Percentiles rank a stretch among this genome's conserved stretches.
phyloP scores from a whole-genome alignment of 1,140 invertebrate genomes.

The Gryon sp. region DNA sequence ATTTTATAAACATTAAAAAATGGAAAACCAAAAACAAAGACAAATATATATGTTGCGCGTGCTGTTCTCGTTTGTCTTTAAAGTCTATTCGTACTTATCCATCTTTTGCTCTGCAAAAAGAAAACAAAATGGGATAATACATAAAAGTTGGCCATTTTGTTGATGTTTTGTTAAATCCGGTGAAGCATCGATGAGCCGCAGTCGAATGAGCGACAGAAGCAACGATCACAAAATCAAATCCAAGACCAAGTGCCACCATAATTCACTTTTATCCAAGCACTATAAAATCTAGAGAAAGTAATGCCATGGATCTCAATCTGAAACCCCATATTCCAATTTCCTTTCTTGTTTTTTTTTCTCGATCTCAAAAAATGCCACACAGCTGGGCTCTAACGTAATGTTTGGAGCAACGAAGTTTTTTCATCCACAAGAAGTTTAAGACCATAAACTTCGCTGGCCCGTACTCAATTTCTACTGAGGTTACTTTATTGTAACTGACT shows the following conservation, averaged over 20 bases:
- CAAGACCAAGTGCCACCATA: constrained; percentile 73
- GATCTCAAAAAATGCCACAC: not conserved
- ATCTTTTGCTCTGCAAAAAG: too few relatives aligned
- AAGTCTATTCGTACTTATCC: too few relatives aligned
- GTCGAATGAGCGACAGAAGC: constrained; percentile 71
- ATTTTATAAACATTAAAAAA: too few relatives aligned
- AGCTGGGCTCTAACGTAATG: constrained; percentile 58
- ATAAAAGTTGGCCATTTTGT: constrained; percentile 52
- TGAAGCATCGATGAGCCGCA: constrained; percentile 76
- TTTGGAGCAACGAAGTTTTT: constrained; percentile 30
- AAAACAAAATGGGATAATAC: too few relatives aligned
- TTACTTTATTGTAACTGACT: constrained; percentile 35
- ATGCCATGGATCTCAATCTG: constrained; percentile 43
- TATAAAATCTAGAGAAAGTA: constrained; percentile 78
- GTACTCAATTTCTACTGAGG: too few relatives aligned
- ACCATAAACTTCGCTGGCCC: too few relatives aligned
- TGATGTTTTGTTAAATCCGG: constrained; percentile 73
- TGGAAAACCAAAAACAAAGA: too few relatives aligned
- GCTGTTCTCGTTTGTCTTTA: constrained; percentile 51
- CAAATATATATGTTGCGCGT: too few relatives aligned
- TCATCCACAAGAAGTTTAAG: not conserved
- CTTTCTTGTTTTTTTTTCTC: not conserved
- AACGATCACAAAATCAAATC: constrained; percentile 70
- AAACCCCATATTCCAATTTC: constrained; percentile 1
- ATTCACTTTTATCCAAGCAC: constrained; percentile 70